These are phyloP conservation scores for Gambelia wislizenii DNA, from an alignment of 2,797 vertebrate species.

Conservation along the genomic window DNA sequence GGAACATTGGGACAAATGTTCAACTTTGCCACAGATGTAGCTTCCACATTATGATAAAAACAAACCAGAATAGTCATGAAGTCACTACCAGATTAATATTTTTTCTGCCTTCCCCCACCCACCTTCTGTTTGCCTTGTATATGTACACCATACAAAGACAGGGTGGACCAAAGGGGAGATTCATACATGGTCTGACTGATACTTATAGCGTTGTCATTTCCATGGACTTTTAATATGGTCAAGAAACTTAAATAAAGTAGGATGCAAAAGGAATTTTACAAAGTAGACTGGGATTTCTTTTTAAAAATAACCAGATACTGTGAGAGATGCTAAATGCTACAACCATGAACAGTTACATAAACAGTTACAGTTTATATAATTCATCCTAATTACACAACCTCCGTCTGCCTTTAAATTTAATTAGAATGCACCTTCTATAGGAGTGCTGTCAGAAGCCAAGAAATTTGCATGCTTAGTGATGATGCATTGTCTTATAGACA, in stretches of 20 bases:
- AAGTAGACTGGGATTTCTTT: conserved; percentile 49
- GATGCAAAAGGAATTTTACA: conserved; percentile 53
- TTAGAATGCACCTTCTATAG: conserved; percentile 66
- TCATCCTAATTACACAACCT: conserved; percentile 64
- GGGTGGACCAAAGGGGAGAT: too few species aligned
- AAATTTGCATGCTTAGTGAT: conserved; percentile 66
- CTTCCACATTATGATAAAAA: conserved; percentile 20
- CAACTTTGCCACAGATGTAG: not conserved
- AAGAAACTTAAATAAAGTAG: conserved; percentile 51
- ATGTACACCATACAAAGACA: not conserved
- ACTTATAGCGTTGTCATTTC: conserved; percentile 48
- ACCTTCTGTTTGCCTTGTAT: too few species aligned
- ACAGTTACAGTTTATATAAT: conserved; percentile 64
- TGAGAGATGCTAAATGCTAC: conserved; percentile 53
- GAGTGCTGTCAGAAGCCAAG: conserved; percentile 52
- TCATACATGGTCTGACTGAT: conserved; percentile 33
- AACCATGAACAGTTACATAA: conserved; percentile 26
- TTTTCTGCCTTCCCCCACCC: not conserved
- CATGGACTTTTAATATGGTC: conserved; percentile 41
- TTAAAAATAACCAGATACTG: conserved; percentile 32
- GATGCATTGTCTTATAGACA: conserved; percentile 48
- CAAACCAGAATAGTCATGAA: conserved; percentile 1
- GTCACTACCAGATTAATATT: not conserved
- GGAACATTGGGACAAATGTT: not conserved
- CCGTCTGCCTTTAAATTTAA: conserved; percentile 69